phyloP scores from a whole-genome alignment of 2,113 vertebrate genomes.

The Hippocampus comes region DNA sequence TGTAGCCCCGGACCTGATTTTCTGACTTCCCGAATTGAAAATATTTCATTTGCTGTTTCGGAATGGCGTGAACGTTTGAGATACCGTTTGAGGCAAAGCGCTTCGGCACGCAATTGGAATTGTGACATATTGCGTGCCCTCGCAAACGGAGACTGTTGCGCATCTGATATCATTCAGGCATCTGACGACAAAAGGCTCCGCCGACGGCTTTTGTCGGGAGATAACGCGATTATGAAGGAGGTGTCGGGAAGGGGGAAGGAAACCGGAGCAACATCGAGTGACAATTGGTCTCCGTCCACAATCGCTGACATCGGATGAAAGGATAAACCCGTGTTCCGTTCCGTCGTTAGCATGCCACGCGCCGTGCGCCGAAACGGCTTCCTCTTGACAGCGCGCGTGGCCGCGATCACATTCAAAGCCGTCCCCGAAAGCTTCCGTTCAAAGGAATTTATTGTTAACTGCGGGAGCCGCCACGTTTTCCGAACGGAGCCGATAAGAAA shows the following conservation, averaged over 20 bases:
- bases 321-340: constrained; percentile 51
- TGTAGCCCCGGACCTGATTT: neutral
- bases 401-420: neutral
- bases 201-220: constrained; percentile 33
- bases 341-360: constrained; percentile 43
- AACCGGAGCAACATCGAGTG: constrained; percentile 4
- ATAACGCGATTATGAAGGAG: constrained; percentile 44
- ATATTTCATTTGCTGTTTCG: constrained; percentile 29
- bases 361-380: constrained; percentile 39
- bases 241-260: neutral
- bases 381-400: constrained; percentile 17
- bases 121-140: constrained; percentile 35
- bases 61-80: constrained; percentile 33
- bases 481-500: constrained; percentile 11
- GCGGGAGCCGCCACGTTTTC: constrained; percentile 9
- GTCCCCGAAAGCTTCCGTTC: neutral
- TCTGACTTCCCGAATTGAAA: constrained; percentile 33
- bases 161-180: constrained; percentile 35
- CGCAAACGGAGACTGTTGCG: constrained; percentile 27
- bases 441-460: neutral
- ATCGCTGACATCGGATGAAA: constrained; percentile 56
- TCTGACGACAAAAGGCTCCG: constrained; percentile 38
- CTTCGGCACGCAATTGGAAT: constrained; percentile 29
- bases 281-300: constrained; percentile 2
- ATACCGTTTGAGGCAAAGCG: constrained; percentile 38